Evolutionary conservation across 2,888 invertebrate genomes (phyloP), one percentile per base, ranked within the genome.

Genomic region (Ennomos fuscantarius): DNA sequence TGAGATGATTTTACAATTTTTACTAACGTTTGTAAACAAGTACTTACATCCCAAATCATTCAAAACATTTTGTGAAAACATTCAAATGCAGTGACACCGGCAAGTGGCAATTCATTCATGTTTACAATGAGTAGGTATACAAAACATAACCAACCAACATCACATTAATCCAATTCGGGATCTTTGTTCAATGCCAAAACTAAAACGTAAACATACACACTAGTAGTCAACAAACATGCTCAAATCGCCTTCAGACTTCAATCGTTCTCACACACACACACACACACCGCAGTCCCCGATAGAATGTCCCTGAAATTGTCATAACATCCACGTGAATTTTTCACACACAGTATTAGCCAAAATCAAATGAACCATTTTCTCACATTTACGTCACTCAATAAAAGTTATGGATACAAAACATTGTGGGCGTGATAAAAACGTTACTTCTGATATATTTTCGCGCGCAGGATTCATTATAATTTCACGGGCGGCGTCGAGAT

Each of bases 131-230:
- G 68, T 66, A n/a, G n/a, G n/a, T n/a, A 69, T 74, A 78, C 69
- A 77, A 74, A 78, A 77, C 73, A 76, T 79, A 78, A 79, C 81
- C 80, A 81, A 81, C 77, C 72, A 74, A 72, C 79, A 79, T 78
- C 79, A 79, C 81, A 78, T 78, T 75, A 80, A 83, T 84, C 82
- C 87, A 84, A 86, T 84, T 86, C 81, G 80, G 82, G 81, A 87
- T 76, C 80, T 77, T 80, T 82, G 81, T 80, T 78, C 84, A 85
- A 83, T 87, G 86, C 86, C 89, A 89, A 84, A 84, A 79, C 70
- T 70, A 81, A 82, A 89, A 89, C 83, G 83, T 89, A 90, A 90
- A 90, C 87, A 87, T 78, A 81, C 66, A 62, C 60, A 60, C 60
- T 48, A 33, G 79, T 82, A 79, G 79, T 84, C 83, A 84, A 86